Evolutionary conservation across 2,888 invertebrate species (phyloP).

Genomic region (Drosophila greeni): DNA sequence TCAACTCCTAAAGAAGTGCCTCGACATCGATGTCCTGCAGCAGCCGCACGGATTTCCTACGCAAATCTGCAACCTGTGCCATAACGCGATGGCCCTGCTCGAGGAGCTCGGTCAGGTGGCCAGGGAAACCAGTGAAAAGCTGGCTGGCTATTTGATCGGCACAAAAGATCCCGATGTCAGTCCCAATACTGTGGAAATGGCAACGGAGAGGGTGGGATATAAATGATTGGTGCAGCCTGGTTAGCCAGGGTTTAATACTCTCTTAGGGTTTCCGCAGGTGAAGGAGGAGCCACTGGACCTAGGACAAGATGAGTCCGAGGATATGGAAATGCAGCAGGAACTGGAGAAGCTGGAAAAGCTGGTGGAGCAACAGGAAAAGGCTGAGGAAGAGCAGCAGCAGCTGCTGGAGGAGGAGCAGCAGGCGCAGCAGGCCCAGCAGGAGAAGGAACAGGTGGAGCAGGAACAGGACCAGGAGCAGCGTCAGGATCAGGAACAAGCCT

Average conservation of each 20-base stretch:
- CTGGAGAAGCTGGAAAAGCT: constrained; percentile 3
- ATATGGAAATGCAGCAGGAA: constrained; percentile 1
- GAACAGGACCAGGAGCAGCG: constrained; percentile 7
- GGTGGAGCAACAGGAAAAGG: background rate
- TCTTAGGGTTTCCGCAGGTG: constrained; percentile 34
- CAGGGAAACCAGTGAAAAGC: constrained; percentile 53
- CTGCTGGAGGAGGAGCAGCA: background rate
- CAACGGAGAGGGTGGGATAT: constrained; percentile 9
- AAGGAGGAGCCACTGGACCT: constrained; percentile 53
- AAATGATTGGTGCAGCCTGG: background rate
- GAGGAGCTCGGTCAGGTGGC: constrained; percentile 64
- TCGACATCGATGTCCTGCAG: constrained; percentile 60
- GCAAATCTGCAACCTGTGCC: constrained; percentile 66
- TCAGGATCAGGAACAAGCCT: constrained; percentile 13
- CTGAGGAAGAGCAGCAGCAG: background rate
- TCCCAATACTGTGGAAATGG: background rate
- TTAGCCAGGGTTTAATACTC: constrained; percentile 14
- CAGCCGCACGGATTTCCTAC: constrained; percentile 60
- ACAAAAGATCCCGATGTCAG: background rate
- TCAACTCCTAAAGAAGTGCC: constrained; percentile 57
- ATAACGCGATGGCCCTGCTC: constrained; percentile 65
- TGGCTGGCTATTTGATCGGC: constrained; percentile 27
- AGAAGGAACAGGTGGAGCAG: background rate
- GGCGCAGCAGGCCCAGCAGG: too few species aligned
- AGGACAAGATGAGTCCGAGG: constrained; percentile 23